Evolutionary conservation across 2,888 invertebrate species (phyloP), one percentile per base, ranked within the genome.

Genomic region (Aspidiotus destructor): DNA sequence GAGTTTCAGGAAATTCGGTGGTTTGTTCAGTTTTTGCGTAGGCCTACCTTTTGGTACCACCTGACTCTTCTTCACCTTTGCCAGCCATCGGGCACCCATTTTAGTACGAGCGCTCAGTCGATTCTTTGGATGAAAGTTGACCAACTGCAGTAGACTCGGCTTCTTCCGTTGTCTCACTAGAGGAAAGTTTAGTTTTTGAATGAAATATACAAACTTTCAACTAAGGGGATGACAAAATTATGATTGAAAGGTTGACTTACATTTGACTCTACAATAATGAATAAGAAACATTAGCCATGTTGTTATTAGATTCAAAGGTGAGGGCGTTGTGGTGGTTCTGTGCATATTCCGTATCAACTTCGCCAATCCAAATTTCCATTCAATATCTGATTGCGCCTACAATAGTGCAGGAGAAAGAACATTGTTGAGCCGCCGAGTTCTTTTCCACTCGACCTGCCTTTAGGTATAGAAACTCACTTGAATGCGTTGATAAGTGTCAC

Each of bases 311-410:
- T 99, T 99, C 73, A 99, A 85, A 1, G 99, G 99, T 13, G 98
- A 91, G 0, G 99, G 98, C 0, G 99, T 97, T 0, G 97, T 95
- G 69, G 91, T 94, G 8, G 97, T 96, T 75, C 89, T 86, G 80
- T 97, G 98, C 97, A 99, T 99, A 77, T 96, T 96, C 73, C 98
- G 84, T 77, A 99, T 96, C 76, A 99, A 83, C 80, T 99, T 99
- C 68, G 98, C 98, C 75, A 99, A 80, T 41, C 99, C 98, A 78
- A 96, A 99, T 80, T 99, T 99, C 99, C 99, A 99, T 80, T 99
- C 99, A 75, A 95, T 97, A 80, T 99, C 99, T 60, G 98, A 98
- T 85, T 98, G 97, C 52, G 97, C 97, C 86, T 99, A 92, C 10
- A 55, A 55, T 3, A 55, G 16, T 55, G n/a, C 2, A 55, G 1